Evolutionary conservation across 2,888 invertebrate genomes (phyloP).

Genomic region (Andricus curvator): DNA sequence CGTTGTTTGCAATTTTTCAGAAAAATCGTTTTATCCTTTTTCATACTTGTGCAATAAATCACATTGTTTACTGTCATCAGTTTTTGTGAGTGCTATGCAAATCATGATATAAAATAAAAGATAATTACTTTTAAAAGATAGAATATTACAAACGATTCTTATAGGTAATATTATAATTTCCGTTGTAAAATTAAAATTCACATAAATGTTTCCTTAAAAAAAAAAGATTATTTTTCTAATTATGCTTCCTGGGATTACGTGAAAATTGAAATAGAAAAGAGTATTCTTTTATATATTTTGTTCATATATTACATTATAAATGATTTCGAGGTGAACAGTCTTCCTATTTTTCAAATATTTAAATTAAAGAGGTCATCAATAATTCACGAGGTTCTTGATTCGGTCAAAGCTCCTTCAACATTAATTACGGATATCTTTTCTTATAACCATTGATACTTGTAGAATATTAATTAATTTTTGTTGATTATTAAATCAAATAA

Average conservation of each 20-base stretch:
- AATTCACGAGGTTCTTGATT: not conserved
- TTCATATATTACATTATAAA: not conserved
- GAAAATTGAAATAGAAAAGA: not conserved
- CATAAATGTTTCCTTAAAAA: not conserved
- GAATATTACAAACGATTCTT: not conserved
- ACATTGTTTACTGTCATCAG: not conserved
- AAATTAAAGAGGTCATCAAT: not conserved
- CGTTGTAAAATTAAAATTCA: not conserved
- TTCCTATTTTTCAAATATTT: not conserved
- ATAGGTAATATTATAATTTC: not conserved
- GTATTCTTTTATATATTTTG: not conserved
- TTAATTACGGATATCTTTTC: not conserved
- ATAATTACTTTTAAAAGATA: not conserved
- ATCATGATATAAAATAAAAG: constrained; percentile 8
- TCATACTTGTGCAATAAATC: constrained; percentile 18
- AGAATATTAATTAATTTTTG: too few relatives aligned
- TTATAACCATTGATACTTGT: not conserved
- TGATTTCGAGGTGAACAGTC: not conserved
- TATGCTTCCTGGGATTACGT: not conserved
- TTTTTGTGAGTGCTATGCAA: constrained; percentile 13
- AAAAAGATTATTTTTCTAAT: not conserved
- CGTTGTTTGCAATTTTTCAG: constrained; percentile 19
- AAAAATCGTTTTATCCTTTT: constrained; percentile 33
- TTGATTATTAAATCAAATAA: too few relatives aligned
- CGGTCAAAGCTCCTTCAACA: not conserved